Conservation (phyloP, 2,888 invertebrate species). For the Halictus quadricinctus region DNA sequence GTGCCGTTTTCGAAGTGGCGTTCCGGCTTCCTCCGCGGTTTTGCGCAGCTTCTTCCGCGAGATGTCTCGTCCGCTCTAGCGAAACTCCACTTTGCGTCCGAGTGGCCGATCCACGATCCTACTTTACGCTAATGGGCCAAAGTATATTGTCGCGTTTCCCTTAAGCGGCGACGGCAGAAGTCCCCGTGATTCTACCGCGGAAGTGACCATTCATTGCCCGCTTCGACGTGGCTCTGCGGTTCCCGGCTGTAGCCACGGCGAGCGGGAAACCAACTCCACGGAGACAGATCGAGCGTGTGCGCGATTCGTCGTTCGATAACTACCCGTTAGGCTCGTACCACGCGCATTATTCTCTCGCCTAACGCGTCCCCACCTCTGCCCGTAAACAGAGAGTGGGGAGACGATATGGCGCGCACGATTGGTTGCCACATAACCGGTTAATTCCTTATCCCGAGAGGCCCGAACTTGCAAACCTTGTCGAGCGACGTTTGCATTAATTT, state of each 20-base stretch:
- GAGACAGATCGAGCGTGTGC: not conserved
- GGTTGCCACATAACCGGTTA: not conserved
- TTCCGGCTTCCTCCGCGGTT: conserved; percentile 33
- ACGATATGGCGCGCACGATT: not conserved
- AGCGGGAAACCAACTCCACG: too few relatives aligned
- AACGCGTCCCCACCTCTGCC: not conserved
- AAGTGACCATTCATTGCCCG: not conserved
- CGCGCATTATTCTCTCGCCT: not conserved
- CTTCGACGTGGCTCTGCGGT: not conserved
- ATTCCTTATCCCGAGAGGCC: not conserved
- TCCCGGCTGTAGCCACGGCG: not conserved
- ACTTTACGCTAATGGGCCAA: conserved; percentile 3
- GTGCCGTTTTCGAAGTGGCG: conserved; percentile 43
- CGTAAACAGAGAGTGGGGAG: not conserved
- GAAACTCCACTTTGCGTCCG: conserved; percentile 28
- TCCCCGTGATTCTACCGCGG: not conserved
- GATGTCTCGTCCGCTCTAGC: conserved; percentile 16
- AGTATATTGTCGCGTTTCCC: not conserved
- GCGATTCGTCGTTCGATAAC: not conserved
- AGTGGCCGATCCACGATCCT: conserved; percentile 20
- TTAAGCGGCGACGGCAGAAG: not conserved
- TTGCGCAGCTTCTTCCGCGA: conserved; percentile 21
- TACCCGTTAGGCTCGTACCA: not conserved
- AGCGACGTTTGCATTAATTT: not conserved
- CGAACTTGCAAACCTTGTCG: not conserved